These are phyloP conservation scores for Ammodytes marinus DNA, from an alignment of 2,113 vertebrate species.

Conservation along the genomic window DNA sequence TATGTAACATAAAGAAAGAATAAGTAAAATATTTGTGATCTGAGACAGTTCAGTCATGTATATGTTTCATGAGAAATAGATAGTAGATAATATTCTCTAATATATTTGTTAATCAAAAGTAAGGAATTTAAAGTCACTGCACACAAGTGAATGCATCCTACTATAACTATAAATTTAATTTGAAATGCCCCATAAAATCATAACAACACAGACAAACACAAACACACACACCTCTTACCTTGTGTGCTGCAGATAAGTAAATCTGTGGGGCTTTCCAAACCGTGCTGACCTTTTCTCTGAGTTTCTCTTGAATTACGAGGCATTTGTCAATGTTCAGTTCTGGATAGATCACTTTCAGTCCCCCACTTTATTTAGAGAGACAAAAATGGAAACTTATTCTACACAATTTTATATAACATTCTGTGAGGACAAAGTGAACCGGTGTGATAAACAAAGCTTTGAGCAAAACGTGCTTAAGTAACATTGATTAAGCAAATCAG, in stretches of 20 bases:
- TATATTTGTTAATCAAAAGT: background rate
- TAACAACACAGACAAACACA: background rate
- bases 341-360: slow-evolving; percentile 76
- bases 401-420: background rate
- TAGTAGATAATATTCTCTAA: background rate
- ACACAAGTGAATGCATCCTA: too few species aligned
- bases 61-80: background rate
- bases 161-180: background rate
- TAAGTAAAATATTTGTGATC: background rate
- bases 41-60: background rate
- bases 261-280: slow-evolving; percentile 75
- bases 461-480: background rate
- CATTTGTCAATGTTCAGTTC: slow-evolving; percentile 70
- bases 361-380: slow-evolving; percentile 69
- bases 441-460: background rate
- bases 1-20: background rate
- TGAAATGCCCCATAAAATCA: background rate
- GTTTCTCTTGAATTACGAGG: slow-evolving; percentile 57
- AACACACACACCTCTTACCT: slow-evolving; percentile 64
- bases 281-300: slow-evolving; percentile 78
- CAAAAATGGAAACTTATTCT: slow-evolving; percentile 4
- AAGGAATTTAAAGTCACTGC: background rate
- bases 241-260: slow-evolving; percentile 53
- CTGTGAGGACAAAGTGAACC: background rate
- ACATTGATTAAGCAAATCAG: slow-evolving; percentile 1